A percentile compares a stretch with the other conserved stretches of the same genome.
Evolutionary conservation across 2,797 vertebrate genomes (phyloP).

Genomic region (Buphagus erythrorhynchus): DNA sequence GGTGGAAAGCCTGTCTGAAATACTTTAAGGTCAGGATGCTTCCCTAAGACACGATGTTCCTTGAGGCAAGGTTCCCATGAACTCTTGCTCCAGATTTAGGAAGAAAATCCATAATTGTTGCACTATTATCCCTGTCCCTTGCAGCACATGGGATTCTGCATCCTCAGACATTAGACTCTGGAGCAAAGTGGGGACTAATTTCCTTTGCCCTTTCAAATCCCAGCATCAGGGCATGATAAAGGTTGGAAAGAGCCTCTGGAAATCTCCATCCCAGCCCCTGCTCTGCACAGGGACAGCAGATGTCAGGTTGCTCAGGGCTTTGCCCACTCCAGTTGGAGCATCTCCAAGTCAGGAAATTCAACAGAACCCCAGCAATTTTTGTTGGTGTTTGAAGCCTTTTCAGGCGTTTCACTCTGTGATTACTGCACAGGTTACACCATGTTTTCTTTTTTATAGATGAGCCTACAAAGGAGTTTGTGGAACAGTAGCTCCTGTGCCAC

Average conservation of each 20-base stretch:
- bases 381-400: background rate
- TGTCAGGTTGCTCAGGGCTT: background rate
- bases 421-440: background rate
- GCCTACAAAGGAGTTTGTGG: background rate
- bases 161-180: background rate
- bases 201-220: background rate
- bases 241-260: background rate
- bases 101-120: background rate
- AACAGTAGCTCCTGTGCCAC: background rate
- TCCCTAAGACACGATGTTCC: background rate
- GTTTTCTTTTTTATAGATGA: background rate
- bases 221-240: background rate
- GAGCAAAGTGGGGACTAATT: background rate
- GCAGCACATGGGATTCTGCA: background rate
- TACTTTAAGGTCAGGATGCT: background rate
- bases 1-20: background rate
- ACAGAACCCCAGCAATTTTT: background rate
- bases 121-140: background rate
- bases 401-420: background rate
- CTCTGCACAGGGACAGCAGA: background rate
- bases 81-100: background rate
- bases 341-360: background rate
- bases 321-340: background rate
- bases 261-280: background rate
- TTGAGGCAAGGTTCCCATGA: background rate